Percentiles rank a stretch among this genome's conserved stretches.
phyloP scores from a whole-genome alignment of 2,888 invertebrate species.

The Drosophila mercatorum region DNA sequence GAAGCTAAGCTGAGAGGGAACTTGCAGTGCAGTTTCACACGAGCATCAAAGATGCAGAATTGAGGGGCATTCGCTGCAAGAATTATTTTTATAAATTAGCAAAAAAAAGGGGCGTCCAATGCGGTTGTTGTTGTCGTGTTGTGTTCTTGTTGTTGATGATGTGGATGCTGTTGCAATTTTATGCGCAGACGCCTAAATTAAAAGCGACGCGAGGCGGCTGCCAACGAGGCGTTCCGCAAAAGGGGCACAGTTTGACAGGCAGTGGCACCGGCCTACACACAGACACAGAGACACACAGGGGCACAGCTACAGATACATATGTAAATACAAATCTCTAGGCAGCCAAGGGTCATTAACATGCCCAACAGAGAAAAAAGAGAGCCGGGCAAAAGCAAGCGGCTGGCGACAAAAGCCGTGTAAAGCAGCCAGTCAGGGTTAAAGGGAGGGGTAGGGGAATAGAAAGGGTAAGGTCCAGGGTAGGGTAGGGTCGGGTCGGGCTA shows the following conservation, averaged over 20 bases:
- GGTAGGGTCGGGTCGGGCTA: neutral
- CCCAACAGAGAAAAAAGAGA: conserved; percentile 48
- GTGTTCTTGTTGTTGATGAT: conserved; percentile 23
- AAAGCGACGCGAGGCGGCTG: conserved; percentile 72
- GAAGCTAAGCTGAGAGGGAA: conserved; percentile 3
- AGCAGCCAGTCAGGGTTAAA: conserved; percentile 13
- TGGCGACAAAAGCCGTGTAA: conserved; percentile 56
- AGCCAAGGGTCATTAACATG: conserved; percentile 82
- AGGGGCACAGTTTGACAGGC: conserved; percentile 59
- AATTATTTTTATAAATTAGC: conserved; percentile 81
- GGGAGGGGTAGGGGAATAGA: neutral
- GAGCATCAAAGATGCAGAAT: conserved; percentile 51
- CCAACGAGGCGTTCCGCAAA: conserved; percentile 70
- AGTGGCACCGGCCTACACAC: conserved; percentile 26
- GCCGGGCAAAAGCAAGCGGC: conserved; percentile 27
- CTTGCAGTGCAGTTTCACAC: conserved; percentile 41
- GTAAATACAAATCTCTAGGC: conserved; percentile 66
- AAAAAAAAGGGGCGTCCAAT: conserved; percentile 52
- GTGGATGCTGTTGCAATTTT: conserved; percentile 68
- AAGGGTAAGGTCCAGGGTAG: neutral
- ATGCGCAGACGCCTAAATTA: conserved; percentile 82
- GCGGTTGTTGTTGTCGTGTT: conserved; percentile 18
- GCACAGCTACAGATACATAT: conserved; percentile 19
- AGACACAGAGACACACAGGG: conserved; percentile 4
- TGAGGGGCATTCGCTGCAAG: conserved; percentile 15